Base-by-base conservation (phyloP, 2,113 vertebrate genomes). In the Neogobius melanostomus region DNA sequence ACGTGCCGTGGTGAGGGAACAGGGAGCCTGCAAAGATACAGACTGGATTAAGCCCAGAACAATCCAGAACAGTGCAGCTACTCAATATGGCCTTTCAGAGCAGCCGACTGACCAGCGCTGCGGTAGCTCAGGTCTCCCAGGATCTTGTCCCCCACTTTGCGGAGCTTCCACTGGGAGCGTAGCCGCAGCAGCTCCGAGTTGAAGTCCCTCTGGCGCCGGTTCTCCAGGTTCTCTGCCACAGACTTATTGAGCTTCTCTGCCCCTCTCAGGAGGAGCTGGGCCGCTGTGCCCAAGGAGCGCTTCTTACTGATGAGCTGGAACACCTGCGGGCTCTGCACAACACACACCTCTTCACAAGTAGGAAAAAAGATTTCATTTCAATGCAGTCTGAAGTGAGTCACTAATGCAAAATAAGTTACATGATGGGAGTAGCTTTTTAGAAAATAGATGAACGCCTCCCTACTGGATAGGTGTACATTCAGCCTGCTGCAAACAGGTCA, bases 91-190 rank as follows among this genome's bases (percentile, higher is more conserved):
- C 17, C 28, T 36, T 36, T 36, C 28, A 36, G 3, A 36, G 28
- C 28, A 5, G 28, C 28, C 28, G 1, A 36, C 28, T 82, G 85
- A 99, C 98, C 98, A 88, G 98, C 96, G 21, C 98, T 99, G 84
- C 96, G 93, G 89, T 98, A 99, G 89, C 97, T 99, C 74, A 99
- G 92, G 75, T 99, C 98, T 0, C 98, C 97, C 47, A 99, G 94
- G 76, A 99, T 98, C 91, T 99, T 99, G 88, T 99, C 97, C 57
- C 98, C 97, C 4, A 99, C 94, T 92, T 98, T 99, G 68, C 97
- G 95, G 15, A 99, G 92, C 71, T 99, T 99, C 98, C 98, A 99
- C 79, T 99, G 98, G 0, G 98, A 98, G 43, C 97, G 93, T n/a
- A 99, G 84, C 1, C 96, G 87, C 57, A 99, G 88, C 57, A 99